Evolutionary conservation across 2,888 invertebrate genomes (phyloP).

Genomic region (Eulithis prunata): DNA sequence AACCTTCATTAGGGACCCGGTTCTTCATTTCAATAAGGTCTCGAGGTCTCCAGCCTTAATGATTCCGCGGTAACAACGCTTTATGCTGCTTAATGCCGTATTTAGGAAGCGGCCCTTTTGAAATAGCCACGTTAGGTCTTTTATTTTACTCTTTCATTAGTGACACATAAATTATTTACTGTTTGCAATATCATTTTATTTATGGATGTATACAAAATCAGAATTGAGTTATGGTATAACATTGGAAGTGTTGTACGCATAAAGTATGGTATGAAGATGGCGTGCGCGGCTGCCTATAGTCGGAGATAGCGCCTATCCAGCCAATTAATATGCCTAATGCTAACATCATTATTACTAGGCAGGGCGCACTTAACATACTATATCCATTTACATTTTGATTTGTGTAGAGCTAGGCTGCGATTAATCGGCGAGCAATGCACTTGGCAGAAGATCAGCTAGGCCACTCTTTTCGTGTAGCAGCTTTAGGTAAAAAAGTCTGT

Average conservation of each 20-base stretch:
- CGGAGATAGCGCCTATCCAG: constrained; percentile 77
- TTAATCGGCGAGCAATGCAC: constrained; percentile 74
- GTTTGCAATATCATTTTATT: constrained; percentile 53
- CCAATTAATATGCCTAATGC: constrained; percentile 84
- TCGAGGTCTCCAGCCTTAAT: constrained; percentile 63
- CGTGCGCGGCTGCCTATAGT: constrained; percentile 64
- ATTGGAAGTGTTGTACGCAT: constrained; percentile 43
- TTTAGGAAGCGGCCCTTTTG: constrained; percentile 80
- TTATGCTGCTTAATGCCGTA: constrained; percentile 75
- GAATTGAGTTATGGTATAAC: constrained; percentile 49
- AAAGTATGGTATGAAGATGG: constrained; percentile 38
- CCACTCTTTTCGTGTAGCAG: constrained; percentile 13
- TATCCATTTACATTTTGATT: constrained; percentile 84
- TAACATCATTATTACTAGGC: constrained; percentile 84
- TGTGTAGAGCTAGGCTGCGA: constrained; percentile 78
- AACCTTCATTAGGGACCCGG: constrained; percentile 81
- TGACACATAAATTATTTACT: constrained; percentile 63
- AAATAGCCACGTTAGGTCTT: constrained; percentile 63
- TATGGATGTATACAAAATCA: constrained; percentile 42
- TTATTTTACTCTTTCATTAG: constrained; percentile 61
- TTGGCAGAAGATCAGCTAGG: constrained; percentile 10
- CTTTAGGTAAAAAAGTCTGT: no score
- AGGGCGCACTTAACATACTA: constrained; percentile 81
- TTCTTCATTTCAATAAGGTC: constrained; percentile 80
- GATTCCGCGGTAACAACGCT: constrained; percentile 76